A percentile compares a stretch with the other conserved stretches of the same genome.
Evolutionary conservation across 35 echinoderm and acorn worm genomes (phyloP).

Genomic region (Heliocidaris erythrogramma): DNA sequence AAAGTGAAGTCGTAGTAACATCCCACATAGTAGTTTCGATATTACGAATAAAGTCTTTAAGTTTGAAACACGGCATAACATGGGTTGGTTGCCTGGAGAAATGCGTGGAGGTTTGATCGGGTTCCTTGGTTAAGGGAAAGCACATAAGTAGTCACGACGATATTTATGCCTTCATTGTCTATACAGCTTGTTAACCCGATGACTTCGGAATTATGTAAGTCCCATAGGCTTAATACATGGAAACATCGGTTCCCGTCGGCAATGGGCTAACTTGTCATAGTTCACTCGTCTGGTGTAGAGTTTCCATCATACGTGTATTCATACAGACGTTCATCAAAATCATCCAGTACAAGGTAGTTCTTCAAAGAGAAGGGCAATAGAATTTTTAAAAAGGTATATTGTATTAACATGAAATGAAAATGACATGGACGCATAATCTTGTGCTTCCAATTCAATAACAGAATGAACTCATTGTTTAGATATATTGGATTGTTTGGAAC

Average conservation of each 20-base stretch:
- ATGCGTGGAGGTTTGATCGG: background rate
- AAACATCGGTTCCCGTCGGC: too few relatives aligned
- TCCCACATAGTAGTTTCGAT: background rate
- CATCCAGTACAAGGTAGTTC: constrained; percentile 71
- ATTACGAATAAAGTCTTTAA: background rate
- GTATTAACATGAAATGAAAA: too few relatives aligned
- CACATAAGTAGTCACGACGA: background rate
- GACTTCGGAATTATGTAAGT: too few relatives aligned
- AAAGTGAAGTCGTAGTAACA: background rate
- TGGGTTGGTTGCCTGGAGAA: background rate
- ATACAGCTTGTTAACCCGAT: background rate
- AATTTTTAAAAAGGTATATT: too few relatives aligned
- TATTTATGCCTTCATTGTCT: background rate
- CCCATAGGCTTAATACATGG: too few relatives aligned
- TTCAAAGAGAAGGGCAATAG: background rate
- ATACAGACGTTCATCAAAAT: constrained; percentile 73
- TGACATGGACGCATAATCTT: too few relatives aligned
- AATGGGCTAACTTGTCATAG: too few relatives aligned
- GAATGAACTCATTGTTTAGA: too few relatives aligned
- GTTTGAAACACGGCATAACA: background rate
- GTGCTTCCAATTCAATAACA: too few relatives aligned
- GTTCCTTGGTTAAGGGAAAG: background rate
- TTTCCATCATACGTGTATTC: constrained; percentile 67
- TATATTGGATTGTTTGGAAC: too few relatives aligned
- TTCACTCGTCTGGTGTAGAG: constrained; percentile 41